Conservation (phyloP, 2,797 vertebrate genomes). For the Halcyon badia region DNA sequence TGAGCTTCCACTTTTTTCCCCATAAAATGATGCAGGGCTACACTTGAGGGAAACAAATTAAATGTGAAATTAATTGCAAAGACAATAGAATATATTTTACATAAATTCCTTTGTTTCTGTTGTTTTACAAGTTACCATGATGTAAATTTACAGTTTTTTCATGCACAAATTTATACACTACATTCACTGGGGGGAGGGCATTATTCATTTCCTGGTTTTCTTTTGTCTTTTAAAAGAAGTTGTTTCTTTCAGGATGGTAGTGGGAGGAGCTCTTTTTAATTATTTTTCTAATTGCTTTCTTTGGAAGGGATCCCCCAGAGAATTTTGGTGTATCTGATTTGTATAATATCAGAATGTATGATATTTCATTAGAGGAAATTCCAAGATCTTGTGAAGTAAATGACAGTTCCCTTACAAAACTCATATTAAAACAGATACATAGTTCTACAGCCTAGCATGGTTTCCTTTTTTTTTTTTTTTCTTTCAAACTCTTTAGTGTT, state of each 20-base stretch:
- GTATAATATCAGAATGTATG: neutral
- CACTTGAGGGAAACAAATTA: conserved; percentile 5
- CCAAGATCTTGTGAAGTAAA: neutral
- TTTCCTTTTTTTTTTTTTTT: neutral
- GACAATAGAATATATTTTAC: neutral
- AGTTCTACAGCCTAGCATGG: neutral
- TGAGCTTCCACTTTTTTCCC: conserved; percentile 10
- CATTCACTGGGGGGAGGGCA: neutral
- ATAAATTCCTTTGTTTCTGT: conserved; percentile 15
- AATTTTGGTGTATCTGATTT: neutral
- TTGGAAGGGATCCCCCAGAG: neutral
- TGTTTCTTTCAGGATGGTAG: neutral
- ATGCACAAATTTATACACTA: neutral
- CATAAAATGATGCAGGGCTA: neutral
- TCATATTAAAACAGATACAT: neutral
- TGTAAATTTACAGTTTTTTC: neutral
- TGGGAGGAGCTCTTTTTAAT: neutral
- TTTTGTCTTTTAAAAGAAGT: neutral
- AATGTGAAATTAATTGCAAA: conserved; percentile 38
- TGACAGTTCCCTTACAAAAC: neutral
- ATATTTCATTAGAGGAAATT: neutral
- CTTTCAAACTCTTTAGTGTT: neutral
- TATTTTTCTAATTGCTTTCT: neutral
- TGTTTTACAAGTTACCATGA: neutral
- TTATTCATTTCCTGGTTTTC: neutral